phyloP scores from a whole-genome alignment of 2,888 invertebrate genomes.

The Ectobius pallidus region DNA sequence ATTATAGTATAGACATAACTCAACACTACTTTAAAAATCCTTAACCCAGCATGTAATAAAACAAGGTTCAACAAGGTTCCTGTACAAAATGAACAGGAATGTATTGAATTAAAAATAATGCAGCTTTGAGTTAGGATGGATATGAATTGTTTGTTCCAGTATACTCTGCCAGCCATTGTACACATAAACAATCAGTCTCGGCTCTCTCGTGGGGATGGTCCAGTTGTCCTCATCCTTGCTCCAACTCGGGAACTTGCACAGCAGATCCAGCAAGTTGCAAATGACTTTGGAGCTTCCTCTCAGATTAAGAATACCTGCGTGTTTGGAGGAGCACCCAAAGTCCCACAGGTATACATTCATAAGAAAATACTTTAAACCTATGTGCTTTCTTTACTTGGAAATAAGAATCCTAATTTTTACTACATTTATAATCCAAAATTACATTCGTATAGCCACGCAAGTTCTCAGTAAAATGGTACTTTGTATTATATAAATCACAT shows the following conservation, averaged over 20 bases:
- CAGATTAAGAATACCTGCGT: conserved; percentile 83
- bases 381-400: background rate
- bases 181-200: conserved; percentile 92
- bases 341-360: conserved; percentile 83
- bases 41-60: no score
- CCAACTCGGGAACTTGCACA: conserved; percentile 89
- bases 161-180: conserved; percentile 90
- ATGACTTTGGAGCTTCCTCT: conserved; percentile 77
- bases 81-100: background rate
- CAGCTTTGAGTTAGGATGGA: background rate
- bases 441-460: no score
- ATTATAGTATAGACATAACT: no score
- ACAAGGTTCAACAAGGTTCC: conserved; percentile 24
- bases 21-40: no score
- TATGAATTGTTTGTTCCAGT: conserved; percentile 51
- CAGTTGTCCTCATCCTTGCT: conserved; percentile 88
- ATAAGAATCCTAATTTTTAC: no score
- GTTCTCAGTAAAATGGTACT: no score
- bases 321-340: conserved; percentile 89
- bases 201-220: conserved; percentile 87
- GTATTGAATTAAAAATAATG: background rate
- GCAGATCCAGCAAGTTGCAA: conserved; percentile 86
- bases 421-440: no score
- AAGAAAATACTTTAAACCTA: conserved; percentile 36
- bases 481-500: no score